A percentile compares a stretch with the other conserved stretches of the same genome.
Evolutionary conservation across 2,797 vertebrate genomes (phyloP).

Genomic region (Choloepus didactylus): DNA sequence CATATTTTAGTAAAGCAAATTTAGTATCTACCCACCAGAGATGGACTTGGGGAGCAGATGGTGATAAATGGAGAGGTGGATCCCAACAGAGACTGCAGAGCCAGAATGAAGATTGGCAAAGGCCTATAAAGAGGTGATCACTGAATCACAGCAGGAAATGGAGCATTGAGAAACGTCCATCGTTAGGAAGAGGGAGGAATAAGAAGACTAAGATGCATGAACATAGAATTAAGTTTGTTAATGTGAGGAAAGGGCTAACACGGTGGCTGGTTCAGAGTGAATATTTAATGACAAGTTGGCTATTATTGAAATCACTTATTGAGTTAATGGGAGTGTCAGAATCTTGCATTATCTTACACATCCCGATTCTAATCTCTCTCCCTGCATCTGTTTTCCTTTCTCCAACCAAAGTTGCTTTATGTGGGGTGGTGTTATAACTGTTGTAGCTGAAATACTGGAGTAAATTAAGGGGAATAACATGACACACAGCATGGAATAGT

Average conservation of each 20-base stretch:
- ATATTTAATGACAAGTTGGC: neutral
- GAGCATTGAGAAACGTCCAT: neutral
- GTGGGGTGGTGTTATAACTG: too few relatives aligned
- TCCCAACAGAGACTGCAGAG: neutral
- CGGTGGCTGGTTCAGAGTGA: neutral
- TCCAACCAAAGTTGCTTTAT: fast-evolving
- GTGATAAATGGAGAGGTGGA: neutral
- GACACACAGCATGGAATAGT: fast-evolving
- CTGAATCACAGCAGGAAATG: neutral
- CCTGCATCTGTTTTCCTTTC: neutral
- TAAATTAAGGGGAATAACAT: neutral
- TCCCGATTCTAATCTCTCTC: neutral
- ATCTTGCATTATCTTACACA: neutral
- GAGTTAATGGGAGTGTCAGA: neutral
- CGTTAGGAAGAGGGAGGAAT: neutral
- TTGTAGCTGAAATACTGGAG: neutral
- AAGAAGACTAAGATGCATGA: neutral
- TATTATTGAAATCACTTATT: neutral
- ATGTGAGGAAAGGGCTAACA: neutral
- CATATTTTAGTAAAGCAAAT: neutral
- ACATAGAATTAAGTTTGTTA: fast-evolving
- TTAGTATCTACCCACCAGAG: neutral
- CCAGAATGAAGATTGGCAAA: neutral
- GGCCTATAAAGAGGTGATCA: neutral
- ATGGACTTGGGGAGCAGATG: neutral